A percentile compares a stretch with the other conserved stretches of the same genome.
Conservation (phyloP, 2,797 vertebrate genomes). For the Lutjanus campechanus region DNA sequence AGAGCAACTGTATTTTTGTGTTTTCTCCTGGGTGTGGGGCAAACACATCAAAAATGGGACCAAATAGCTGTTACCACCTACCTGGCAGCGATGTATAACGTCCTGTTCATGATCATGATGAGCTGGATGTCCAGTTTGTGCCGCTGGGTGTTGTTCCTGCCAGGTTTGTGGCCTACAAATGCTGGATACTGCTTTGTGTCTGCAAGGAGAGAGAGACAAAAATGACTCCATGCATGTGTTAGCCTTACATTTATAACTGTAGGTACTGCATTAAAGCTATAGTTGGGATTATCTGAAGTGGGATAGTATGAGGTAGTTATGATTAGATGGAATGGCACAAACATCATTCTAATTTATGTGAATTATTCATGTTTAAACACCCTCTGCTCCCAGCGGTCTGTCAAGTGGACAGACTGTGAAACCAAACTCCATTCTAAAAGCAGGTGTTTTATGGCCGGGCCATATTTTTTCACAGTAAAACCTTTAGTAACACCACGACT, state of each 20-base stretch:
- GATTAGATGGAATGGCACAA: too few species aligned
- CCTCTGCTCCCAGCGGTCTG: too few species aligned
- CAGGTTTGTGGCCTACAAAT: constrained; percentile 98
- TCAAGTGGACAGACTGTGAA: too few species aligned
- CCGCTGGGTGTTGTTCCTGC: constrained; percentile 95
- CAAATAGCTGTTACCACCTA: constrained; percentile 73
- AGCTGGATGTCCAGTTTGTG: constrained; percentile 98
- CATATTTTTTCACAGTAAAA: too few species aligned
- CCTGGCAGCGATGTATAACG: constrained; percentile 96
- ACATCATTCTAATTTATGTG: too few species aligned
- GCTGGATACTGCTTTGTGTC: constrained; percentile 99
- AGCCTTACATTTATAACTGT: neutral
- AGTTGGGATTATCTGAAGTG: too few species aligned
- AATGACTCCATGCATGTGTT: neutral
- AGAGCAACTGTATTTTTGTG: neutral
- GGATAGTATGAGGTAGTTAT: too few species aligned
- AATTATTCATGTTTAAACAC: too few species aligned
- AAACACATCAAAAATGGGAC: neutral
- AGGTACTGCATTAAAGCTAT: neutral
- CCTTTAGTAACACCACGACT: too few species aligned
- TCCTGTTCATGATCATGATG: constrained; percentile 96
- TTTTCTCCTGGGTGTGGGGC: neutral
- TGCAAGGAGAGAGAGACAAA: constrained; percentile 74
- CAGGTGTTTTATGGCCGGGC: too few species aligned
- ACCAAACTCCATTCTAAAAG: too few species aligned